Evolutionary conservation across 2,888 invertebrate species (phyloP), one percentile per base, ranked within the genome.

Genomic region (Lomographa bimaculata): DNA sequence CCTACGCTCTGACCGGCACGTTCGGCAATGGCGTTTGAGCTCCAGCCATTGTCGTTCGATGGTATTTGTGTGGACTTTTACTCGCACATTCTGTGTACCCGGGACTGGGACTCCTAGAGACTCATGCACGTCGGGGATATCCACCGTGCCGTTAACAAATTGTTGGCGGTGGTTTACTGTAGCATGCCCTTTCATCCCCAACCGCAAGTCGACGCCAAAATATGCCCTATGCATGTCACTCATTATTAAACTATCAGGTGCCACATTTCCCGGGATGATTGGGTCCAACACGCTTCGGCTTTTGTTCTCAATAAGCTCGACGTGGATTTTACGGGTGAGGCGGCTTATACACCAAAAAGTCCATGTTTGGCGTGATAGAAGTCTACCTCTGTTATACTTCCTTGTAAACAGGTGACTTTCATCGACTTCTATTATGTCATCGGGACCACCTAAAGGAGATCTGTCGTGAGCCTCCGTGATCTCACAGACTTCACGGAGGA

Each of bases 11-110:
- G 34, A 40, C 18, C 48, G 30, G 21, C 54, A 54, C 0, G 54
- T 34, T 4, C 46, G 32, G 25, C 51, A 46, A 10, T 49, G 51
- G n/a, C 27, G 16, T 24, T 54, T 48, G 26, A 50, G 18, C 27
- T 54, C 45, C 7, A 39, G 21, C 47, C 46, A 43, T 8, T 20
- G 20, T 1, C 20, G 27, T 7, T 20, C 20, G 2, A 20, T 7
- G 5, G 20, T 20, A 7, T 20, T 20, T 3, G 20, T 20, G 20
- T 20, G 20, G 2, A 20, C 5, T 7, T 20, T 20, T 6, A 20
- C 20, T 7, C 7, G 7, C 1, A 20, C 7, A 7, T 20, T 20
- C 2, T 1, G 1, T 3, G 20, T 7, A 5, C 20, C 20, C 1
- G 20, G 2, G 8, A 20, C 20, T 7, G 20, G 20, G 7, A 6